Evolutionary conservation across 2,888 invertebrate species (phyloP).

Genomic region (Lycophotia porphyrea): DNA sequence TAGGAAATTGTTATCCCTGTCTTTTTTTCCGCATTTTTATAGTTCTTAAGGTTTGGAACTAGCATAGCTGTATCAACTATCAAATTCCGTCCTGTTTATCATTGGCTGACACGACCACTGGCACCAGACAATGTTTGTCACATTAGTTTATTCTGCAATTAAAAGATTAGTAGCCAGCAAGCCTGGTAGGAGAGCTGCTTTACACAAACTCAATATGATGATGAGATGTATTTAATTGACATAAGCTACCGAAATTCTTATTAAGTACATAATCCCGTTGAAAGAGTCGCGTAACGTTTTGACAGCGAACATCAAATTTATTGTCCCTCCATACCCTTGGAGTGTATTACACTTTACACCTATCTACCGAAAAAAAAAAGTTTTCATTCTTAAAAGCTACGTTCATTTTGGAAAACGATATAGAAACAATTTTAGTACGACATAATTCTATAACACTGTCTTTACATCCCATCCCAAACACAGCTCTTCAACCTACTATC

Average conservation of each 20-base stretch:
- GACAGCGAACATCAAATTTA: background rate
- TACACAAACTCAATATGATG: background rate
- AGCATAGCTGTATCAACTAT: background rate
- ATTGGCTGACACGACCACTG: background rate
- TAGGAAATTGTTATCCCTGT: background rate
- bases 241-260: background rate
- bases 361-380: background rate
- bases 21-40: background rate
- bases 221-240: background rate
- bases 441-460: too few species aligned
- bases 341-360: too few species aligned
- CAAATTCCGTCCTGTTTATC: background rate
- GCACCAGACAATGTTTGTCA: background rate
- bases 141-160: background rate
- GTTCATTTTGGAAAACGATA: background rate
- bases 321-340: background rate
- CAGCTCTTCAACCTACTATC: slow-evolving; percentile 26
- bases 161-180: background rate
- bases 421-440: background rate
- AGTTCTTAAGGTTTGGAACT: background rate
- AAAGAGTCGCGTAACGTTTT: background rate
- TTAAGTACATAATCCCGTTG: background rate
- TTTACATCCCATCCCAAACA: background rate
- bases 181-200: too few species aligned
- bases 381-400: background rate